Evolutionary conservation across 1,140 invertebrate species (phyloP).

Genomic region (Drosophila tropicalis): DNA sequence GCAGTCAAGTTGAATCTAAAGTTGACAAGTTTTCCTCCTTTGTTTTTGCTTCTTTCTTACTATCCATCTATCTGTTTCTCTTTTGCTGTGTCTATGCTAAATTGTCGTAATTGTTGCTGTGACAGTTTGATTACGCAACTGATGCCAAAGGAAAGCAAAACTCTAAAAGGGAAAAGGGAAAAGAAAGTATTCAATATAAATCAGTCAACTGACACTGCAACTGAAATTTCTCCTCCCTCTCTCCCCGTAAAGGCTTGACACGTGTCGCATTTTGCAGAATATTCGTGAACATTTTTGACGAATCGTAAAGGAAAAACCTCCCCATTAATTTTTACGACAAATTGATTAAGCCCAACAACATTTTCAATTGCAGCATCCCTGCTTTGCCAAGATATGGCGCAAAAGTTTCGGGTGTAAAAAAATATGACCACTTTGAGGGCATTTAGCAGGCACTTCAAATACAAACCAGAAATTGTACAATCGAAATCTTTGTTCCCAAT

Average conservation of each 20-base stretch:
- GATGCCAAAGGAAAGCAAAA: constrained; percentile 25
- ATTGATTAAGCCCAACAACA: constrained; percentile 77
- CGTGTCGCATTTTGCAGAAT: constrained; percentile 57
- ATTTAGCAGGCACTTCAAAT: constrained; percentile 82
- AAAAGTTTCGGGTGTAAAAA: constrained; percentile 13
- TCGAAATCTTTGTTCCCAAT: constrained; percentile 38
- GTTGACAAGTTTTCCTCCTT: constrained; percentile 27
- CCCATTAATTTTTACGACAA: constrained; percentile 82
- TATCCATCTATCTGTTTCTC: neutral
- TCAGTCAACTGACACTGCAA: constrained; percentile 38
- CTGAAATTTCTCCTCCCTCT: constrained; percentile 4
- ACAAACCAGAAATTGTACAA: constrained; percentile 39
- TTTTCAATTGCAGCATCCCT: constrained; percentile 66
- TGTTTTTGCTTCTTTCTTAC: constrained; percentile 8
- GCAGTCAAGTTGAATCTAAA: constrained; percentile 41
- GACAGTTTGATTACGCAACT: constrained; percentile 71
- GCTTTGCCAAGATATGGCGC: neutral
- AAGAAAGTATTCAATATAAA: constrained; percentile 49
- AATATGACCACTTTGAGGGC: constrained; percentile 73
- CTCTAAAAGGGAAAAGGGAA: constrained; percentile 38
- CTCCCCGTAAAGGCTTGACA: constrained; percentile 40
- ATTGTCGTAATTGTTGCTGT: constrained; percentile 69
- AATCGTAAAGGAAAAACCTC: constrained; percentile 21
- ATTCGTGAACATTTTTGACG: constrained; percentile 15
- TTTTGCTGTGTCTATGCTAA: constrained; percentile 42